A percentile compares a stretch with the other conserved stretches of the same genome.
Evolutionary conservation across 2,113 vertebrate species (phyloP).

Genomic region (Zosterops hypoxanthus): DNA sequence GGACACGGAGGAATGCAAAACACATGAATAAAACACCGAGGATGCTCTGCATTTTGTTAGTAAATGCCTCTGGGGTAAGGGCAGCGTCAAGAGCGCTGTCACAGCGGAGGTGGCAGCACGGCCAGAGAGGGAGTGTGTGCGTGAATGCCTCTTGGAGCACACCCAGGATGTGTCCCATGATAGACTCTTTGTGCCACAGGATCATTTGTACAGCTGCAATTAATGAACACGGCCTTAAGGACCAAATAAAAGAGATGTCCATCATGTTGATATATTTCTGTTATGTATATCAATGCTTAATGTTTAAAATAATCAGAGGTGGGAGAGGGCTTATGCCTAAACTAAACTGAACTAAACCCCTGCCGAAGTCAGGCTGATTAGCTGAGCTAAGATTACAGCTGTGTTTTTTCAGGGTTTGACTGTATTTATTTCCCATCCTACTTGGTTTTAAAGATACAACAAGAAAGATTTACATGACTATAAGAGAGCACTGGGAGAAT

Average conservation of each 20-base stretch:
- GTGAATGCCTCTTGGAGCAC: fast-evolving
- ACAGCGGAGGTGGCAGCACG: fast-evolving
- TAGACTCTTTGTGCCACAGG: fast-evolving
- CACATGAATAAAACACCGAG: background rate
- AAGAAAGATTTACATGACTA: background rate
- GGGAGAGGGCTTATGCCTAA: background rate
- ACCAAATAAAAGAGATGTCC: background rate
- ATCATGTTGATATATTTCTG: background rate
- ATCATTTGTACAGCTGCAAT: background rate
- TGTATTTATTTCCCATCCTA: background rate
- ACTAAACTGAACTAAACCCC: background rate
- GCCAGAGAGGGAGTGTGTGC: fast-evolving
- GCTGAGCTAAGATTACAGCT: background rate
- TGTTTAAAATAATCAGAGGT: background rate
- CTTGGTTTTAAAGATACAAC: background rate
- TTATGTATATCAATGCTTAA: background rate
- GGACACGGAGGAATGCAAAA: background rate
- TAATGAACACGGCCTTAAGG: background rate
- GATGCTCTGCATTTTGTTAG: background rate
- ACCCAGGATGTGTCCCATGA: background rate
- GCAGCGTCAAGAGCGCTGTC: background rate
- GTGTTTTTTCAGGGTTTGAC: background rate
- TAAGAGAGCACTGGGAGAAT: background rate
- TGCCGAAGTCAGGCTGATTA: background rate
- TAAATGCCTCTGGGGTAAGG: background rate